These are phyloP conservation scores for Tapera naevia DNA, from an alignment of 2,797 vertebrate species.

Conservation along the genomic window DNA sequence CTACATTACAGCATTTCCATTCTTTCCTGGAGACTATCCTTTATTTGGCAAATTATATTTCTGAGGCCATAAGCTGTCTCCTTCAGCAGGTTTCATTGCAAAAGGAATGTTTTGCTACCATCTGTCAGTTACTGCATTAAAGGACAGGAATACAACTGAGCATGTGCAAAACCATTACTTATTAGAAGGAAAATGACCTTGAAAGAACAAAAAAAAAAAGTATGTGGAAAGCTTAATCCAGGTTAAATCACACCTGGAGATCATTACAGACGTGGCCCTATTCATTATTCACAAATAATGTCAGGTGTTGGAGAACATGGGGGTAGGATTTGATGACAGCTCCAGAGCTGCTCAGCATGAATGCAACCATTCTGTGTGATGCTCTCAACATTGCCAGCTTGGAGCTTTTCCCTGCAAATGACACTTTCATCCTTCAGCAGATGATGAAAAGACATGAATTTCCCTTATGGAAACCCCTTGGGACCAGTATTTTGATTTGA, in stretches of 20 bases:
- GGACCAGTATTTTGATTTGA: background rate
- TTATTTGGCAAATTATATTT: slow-evolving; percentile 35
- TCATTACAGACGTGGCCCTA: background rate
- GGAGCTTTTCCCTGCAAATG: background rate
- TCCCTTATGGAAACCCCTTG: background rate
- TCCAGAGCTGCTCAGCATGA: background rate
- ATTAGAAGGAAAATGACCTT: slow-evolving; percentile 38
- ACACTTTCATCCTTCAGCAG: background rate
- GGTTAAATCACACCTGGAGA: slow-evolving; percentile 45
- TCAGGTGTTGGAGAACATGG: background rate
- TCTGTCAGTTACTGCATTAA: slow-evolving; percentile 48
- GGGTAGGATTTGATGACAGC: background rate
- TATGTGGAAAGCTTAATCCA: slow-evolving; percentile 22
- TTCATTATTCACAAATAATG: slow-evolving; percentile 9
- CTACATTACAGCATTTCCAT: background rate
- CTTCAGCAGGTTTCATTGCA: slow-evolving; percentile 46
- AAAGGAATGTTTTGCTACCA: slow-evolving; percentile 52
- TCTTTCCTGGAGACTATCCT: slow-evolving; percentile 12
- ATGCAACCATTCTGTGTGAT: background rate
- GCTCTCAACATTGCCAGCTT: background rate
- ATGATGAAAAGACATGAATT: background rate
- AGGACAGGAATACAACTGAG: slow-evolving; percentile 2
- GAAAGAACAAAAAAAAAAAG: background rate
- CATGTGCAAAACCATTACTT: background rate
- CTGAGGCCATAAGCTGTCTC: slow-evolving; percentile 11